These are phyloP conservation scores for Muntiacus muntjak DNA, from an alignment of 2,113 vertebrate genomes.

Conservation along the genomic window DNA sequence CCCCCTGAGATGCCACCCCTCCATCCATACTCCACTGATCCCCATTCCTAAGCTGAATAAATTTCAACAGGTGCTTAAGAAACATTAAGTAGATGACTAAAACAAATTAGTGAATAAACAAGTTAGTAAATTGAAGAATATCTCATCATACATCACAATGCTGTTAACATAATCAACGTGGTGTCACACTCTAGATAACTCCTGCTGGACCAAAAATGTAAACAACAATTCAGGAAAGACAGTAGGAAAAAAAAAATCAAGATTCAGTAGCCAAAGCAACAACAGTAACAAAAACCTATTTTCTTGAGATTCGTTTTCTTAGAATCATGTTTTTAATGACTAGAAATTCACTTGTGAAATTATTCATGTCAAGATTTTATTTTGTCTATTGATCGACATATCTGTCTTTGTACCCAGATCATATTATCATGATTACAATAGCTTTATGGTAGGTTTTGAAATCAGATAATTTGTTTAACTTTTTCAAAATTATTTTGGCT, in stretches of 20 bases:
- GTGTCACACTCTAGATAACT: background rate
- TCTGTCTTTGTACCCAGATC: background rate
- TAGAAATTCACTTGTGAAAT: background rate
- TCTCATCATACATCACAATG: background rate
- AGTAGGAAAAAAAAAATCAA: background rate
- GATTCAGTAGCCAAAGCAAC: background rate
- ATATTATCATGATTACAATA: background rate
- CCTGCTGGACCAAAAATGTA: background rate
- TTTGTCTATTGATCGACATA: background rate
- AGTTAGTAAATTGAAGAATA: background rate
- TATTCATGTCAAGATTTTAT: background rate
- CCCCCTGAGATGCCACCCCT: background rate
- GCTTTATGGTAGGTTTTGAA: background rate
- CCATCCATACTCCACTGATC: accelerated
- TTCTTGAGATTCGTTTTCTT: background rate
- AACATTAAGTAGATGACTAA: background rate
- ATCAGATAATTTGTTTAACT: background rate
- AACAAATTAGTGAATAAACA: background rate
- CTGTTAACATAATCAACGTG: background rate
- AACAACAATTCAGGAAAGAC: background rate
- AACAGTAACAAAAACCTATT: background rate
- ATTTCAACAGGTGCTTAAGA: background rate
- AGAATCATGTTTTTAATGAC: background rate
- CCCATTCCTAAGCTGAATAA: background rate
- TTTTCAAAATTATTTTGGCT: background rate